Evolutionary conservation across 2,888 invertebrate species (phyloP).

Genomic region (Torymus aiolomorphi): DNA sequence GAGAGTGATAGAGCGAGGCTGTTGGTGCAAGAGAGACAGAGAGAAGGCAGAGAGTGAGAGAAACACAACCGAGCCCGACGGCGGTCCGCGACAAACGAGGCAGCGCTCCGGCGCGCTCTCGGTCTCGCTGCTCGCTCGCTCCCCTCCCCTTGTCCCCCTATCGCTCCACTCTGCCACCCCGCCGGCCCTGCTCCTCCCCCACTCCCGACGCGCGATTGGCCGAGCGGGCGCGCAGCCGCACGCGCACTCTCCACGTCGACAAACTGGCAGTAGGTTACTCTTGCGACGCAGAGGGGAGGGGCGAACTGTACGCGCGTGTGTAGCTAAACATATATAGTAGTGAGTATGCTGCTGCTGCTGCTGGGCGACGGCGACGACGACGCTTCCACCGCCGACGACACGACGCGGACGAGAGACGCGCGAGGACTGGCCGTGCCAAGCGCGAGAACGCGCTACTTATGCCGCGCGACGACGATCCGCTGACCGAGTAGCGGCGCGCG

Average conservation of each 20-base stretch:
- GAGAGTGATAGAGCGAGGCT: neutral
- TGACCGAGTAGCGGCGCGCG: conserved; percentile 15
- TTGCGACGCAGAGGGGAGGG: neutral
- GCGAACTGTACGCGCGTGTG: neutral
- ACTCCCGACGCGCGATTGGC: conserved; percentile 48
- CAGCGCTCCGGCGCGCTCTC: conserved; percentile 65
- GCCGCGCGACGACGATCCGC: conserved; percentile 66
- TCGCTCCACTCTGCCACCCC: conserved; percentile 4
- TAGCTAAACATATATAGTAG: too few species aligned
- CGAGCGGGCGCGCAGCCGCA: neutral
- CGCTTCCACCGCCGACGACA: conserved; percentile 54
- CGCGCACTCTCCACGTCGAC: conserved; percentile 28
- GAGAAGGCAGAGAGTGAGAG: conserved; percentile 19
- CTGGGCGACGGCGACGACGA: neutral
- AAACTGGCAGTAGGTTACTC: neutral
- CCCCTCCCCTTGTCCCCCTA: conserved; percentile 39
- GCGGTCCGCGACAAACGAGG: conserved; percentile 73
- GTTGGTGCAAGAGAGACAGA: too few species aligned
- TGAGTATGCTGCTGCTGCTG: too few species aligned
- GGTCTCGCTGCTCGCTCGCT: conserved; percentile 64
- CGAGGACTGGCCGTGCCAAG: conserved; percentile 68
- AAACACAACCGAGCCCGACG: conserved; percentile 70
- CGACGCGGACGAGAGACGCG: conserved; percentile 63
- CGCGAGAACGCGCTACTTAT: conserved; percentile 71
- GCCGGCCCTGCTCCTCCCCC: neutral